Evolutionary conservation across 2,113 vertebrate species (phyloP).

Genomic region (Colaptes auratus): DNA sequence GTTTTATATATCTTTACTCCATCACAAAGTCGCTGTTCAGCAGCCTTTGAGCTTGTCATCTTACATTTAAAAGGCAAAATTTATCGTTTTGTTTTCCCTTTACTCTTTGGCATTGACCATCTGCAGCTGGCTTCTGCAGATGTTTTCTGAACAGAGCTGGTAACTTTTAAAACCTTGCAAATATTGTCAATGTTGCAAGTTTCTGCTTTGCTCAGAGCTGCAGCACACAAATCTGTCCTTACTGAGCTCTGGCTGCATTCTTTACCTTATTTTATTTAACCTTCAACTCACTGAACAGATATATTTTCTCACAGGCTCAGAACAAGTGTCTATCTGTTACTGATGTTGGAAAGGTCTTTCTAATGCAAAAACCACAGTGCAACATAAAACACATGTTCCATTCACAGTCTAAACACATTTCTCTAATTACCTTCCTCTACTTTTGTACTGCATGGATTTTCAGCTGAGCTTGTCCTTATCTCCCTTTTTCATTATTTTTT

Average conservation of each 20-base stretch:
- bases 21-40: constrained; percentile 18
- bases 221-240: neutral
- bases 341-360: neutral
- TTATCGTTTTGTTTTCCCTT: constrained; percentile 50
- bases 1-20: neutral
- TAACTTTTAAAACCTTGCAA: constrained; percentile 55
- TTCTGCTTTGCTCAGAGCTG: neutral
- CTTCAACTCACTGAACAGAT: neutral
- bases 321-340: neutral
- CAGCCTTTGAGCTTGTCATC: constrained; percentile 48
- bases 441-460: neutral
- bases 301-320: neutral
- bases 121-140: constrained; percentile 58
- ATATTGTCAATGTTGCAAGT: neutral
- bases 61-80: constrained; percentile 42
- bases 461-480: neutral
- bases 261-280: neutral
- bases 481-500: neutral
- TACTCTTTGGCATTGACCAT: constrained; percentile 49
- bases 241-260: neutral
- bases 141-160: constrained; percentile 40
- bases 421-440: neutral
- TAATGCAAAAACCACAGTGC: neutral
- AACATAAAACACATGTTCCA: neutral
- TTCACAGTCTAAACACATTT: neutral